Evolutionary conservation across 2,113 vertebrate genomes (phyloP).

Genomic region (Crotalus tigris): DNA sequence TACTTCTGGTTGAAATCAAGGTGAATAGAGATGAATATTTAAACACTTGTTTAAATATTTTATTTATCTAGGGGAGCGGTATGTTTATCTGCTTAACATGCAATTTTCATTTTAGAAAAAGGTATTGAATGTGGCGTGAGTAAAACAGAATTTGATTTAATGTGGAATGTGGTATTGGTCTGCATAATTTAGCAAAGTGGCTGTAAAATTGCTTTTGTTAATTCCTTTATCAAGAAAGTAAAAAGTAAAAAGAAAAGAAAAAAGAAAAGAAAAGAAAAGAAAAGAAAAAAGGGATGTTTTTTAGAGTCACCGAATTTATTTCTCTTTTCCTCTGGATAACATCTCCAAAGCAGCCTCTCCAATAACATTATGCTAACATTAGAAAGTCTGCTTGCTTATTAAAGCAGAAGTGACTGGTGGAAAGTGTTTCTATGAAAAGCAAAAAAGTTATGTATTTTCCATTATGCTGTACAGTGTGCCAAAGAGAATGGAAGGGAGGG

Average conservation of each 20-base stretch:
- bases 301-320: background rate
- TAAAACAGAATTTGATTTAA: conserved; percentile 35
- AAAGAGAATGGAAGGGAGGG: background rate
- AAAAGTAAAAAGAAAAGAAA: background rate
- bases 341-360: background rate
- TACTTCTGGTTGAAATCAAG: conserved; percentile 71
- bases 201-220: conserved; percentile 30
- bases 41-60: conserved; percentile 67
- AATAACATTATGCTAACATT: background rate
- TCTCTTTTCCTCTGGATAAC: background rate
- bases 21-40: conserved; percentile 57
- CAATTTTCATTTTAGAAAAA: conserved; percentile 30
- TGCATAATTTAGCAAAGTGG: conserved; percentile 20
- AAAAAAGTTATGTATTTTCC: background rate
- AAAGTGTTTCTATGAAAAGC: background rate
- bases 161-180: conserved; percentile 23
- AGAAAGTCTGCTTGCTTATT: background rate
- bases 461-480: background rate
- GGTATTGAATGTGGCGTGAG: conserved; percentile 32
- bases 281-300: background rate
- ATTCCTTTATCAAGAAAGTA: conserved; percentile 15
- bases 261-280: too few species aligned
- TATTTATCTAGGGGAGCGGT: conserved; percentile 58
- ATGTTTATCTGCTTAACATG: conserved; percentile 39
- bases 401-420: background rate